phyloP scores from a whole-genome alignment of 2,113 vertebrate genomes.

The Crotalus horridus region DNA sequence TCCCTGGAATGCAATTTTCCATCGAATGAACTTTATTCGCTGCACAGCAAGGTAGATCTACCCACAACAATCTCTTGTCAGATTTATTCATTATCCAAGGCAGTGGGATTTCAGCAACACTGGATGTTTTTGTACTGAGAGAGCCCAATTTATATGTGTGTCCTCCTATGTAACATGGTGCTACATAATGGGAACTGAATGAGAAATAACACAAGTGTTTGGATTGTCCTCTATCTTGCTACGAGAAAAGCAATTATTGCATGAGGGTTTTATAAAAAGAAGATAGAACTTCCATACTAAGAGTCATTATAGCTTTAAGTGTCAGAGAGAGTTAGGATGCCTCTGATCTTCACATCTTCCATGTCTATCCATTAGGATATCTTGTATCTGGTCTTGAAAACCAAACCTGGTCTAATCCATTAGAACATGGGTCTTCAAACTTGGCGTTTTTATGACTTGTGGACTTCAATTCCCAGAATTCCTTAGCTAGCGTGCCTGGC shows the following conservation, averaged over 20 bases:
- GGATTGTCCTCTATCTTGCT: neutral
- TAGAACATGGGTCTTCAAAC: no score
- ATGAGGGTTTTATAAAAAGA: no score
- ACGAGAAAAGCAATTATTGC: neutral
- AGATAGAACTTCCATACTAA: neutral
- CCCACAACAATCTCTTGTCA: conserved; percentile 61
- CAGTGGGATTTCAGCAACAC: conserved; percentile 45
- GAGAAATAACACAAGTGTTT: neutral
- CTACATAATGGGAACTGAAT: neutral
- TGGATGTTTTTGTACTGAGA: conserved; percentile 12
- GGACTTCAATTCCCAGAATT: no score
- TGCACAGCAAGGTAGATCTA: conserved; percentile 56
- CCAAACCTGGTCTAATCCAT: no score
- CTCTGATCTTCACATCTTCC: neutral
- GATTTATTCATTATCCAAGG: conserved; percentile 66
- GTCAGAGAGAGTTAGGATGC: neutral
- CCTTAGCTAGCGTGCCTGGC: no score
- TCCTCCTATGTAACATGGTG: neutral
- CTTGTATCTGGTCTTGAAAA: neutral
- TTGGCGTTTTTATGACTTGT: no score
- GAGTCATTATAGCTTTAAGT: neutral
- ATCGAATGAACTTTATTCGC: conserved; percentile 67
- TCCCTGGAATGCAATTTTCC: conserved; percentile 65
- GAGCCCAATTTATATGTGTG: neutral
- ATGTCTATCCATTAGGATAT: neutral